Evolutionary conservation across 2,113 vertebrate species (phyloP).

Genomic region (Recurvirostra avosetta): DNA sequence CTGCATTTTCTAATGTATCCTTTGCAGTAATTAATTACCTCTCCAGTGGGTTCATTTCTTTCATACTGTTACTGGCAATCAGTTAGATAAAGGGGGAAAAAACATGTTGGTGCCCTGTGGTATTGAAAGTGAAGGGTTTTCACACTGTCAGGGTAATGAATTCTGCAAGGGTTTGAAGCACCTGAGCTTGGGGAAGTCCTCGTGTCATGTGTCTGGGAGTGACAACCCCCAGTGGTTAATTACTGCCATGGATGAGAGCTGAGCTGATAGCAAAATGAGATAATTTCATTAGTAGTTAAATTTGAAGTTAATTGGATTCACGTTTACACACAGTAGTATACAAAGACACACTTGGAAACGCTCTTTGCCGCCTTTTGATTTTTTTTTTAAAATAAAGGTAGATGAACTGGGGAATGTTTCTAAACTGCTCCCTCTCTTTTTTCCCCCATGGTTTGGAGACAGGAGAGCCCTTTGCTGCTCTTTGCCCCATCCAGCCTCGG

Average conservation of each 20-base stretch:
- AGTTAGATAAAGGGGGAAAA: constrained; percentile 67
- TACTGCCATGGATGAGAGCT: constrained; percentile 78
- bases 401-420: background rate
- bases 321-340: constrained; percentile 59
- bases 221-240: constrained; percentile 86
- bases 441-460: background rate
- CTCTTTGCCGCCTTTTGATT: background rate
- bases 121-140: constrained; percentile 77
- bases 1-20: constrained; percentile 25
- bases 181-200: constrained; percentile 72
- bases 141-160: constrained; percentile 81
- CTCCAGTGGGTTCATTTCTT: constrained; percentile 53
- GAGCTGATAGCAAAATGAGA: constrained; percentile 77
- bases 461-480: background rate
- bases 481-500: too few relatives aligned
- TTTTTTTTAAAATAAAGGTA: background rate
- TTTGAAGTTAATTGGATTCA: constrained; percentile 82
- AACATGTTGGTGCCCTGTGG: constrained; percentile 60
- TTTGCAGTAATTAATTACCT: constrained; percentile 61
- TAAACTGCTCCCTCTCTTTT: background rate
- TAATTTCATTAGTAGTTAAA: constrained; percentile 82
- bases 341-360: constrained; percentile 55
- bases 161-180: constrained; percentile 76
- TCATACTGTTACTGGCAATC: constrained; percentile 59
- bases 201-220: constrained; percentile 78